Evolutionary conservation across 2,888 invertebrate species (phyloP), one percentile per base, ranked within the genome.

Genomic region (Parelbella ahira): DNA sequence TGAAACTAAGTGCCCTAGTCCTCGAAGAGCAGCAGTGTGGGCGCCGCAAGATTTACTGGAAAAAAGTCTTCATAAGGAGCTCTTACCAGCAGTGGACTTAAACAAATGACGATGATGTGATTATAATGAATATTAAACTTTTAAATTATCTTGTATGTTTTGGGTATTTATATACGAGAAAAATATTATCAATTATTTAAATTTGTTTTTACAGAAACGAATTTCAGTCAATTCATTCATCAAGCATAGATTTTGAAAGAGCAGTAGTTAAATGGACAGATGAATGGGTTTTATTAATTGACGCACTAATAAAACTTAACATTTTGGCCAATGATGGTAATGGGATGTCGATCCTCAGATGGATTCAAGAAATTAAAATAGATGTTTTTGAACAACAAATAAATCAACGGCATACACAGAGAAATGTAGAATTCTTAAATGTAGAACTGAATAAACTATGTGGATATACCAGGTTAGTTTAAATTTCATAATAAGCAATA

Each of bases 231-330:
- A 6, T 23, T 3, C 3, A 20, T 8, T 33, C 33, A 8, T 5
- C 23, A 3, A 23, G 33, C 23, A 13, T 13, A 5, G 13, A 23
- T 8, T 12, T 3, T 13, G 4, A 8, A 3, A 11, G 23, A 13
- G 13, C 1, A n/a, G 5, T 3, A 23, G 4, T 33, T 0, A 23
- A 6, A 1, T 21, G 13, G 13, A 9, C n/a, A 5, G 13, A 8
- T 23, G 13, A 23, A 5, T 33, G 33, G 33, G 5, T 9, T 8
- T 8, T 10, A n/a, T 23, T 33, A 8, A 21, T 33, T 33, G 33
- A 23, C 9, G 33, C 23, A 6, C 2, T 23, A 3, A 33, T 23
- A 23, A 8, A 33, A 6, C 23, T 33, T 3, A 33, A 33, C 7
- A 23, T 23, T 13, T 13, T 23, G n/a, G 7, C 21, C 2, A 13